Conservation (phyloP, 1,140 invertebrate species). For the Coenobita brevimanus region DNA sequence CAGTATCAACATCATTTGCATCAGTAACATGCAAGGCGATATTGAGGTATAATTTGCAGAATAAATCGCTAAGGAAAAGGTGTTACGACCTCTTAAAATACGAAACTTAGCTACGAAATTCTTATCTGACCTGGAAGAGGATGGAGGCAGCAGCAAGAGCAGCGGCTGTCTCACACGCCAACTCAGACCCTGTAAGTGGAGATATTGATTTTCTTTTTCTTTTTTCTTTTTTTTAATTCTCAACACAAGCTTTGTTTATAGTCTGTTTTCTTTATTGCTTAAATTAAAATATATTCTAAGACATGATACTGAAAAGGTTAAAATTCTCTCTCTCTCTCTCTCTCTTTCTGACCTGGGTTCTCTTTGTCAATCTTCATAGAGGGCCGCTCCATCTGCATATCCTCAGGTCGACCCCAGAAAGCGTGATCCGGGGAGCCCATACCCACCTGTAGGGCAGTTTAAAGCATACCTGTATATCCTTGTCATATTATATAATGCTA, state of each 20-base stretch:
- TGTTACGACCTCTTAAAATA: too few relatives aligned
- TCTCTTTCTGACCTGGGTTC: conserved; percentile 7
- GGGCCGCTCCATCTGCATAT: conserved; percentile 78
- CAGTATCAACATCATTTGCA: too few relatives aligned
- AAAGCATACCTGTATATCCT: too few relatives aligned
- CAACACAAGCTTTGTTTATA: background rate
- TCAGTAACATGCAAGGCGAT: too few relatives aligned
- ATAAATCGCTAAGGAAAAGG: too few relatives aligned
- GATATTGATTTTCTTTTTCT: conserved; percentile 13
- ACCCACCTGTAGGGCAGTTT: conserved; percentile 7
- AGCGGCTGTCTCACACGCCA: conserved; percentile 79
- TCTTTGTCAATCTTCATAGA: conserved; percentile 77
- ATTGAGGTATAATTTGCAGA: too few relatives aligned
- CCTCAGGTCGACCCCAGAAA: conserved; percentile 78
- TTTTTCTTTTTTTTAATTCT: background rate
- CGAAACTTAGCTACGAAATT: too few relatives aligned
- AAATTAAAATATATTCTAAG: too few relatives aligned
- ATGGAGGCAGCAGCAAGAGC: conserved; percentile 78
- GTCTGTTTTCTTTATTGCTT: too few relatives aligned
- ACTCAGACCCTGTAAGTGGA: conserved; percentile 76
- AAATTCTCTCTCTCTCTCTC: too few relatives aligned
- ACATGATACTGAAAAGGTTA: background rate
- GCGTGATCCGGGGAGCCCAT: background rate
- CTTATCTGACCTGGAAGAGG: conserved; percentile 71
- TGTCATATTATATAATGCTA: too few relatives aligned